Percentiles rank a stretch among this genome's conserved stretches.
Evolutionary conservation across 2,113 vertebrate genomes (phyloP).

Genomic region (Phalacrocorax aristotelis): DNA sequence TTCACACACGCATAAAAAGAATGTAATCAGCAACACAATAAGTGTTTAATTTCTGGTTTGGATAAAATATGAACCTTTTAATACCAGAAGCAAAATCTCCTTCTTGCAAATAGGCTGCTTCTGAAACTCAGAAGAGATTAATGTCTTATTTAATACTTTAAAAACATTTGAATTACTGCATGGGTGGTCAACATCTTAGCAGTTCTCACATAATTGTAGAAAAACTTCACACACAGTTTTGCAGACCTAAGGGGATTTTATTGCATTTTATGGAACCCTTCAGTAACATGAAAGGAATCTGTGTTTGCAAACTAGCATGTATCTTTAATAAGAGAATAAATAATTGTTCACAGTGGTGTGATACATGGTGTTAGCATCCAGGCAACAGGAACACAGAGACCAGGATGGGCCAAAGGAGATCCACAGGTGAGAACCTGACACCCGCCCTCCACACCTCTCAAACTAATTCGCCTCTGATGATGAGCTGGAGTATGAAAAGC

Average conservation of each 20-base stretch:
- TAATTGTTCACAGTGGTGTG: neutral
- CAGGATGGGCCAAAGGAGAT: too few species aligned
- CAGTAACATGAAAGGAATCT: neutral
- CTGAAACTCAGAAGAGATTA: neutral
- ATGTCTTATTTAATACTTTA: neutral
- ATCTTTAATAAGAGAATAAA: neutral
- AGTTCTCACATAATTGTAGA: neutral
- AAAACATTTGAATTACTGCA: neutral
- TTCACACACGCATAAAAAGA: neutral
- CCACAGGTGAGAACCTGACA: neutral
- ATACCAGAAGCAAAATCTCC: neutral
- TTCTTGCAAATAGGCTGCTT: neutral
- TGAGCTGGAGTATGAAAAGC: rapidly evolving
- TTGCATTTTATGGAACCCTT: neutral
- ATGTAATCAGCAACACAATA: neutral
- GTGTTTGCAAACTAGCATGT: neutral
- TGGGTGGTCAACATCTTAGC: neutral
- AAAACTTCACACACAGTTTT: neutral
- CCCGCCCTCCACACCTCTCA: too few species aligned
- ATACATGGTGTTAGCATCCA: neutral
- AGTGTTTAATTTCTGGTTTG: neutral
- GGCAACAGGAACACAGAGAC: neutral
- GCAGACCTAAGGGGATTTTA: neutral
- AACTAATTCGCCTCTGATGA: neutral
- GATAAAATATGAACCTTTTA: neutral